phyloP scores from a whole-genome alignment of 2,888 invertebrate species.

The Apotomis capreana region DNA sequence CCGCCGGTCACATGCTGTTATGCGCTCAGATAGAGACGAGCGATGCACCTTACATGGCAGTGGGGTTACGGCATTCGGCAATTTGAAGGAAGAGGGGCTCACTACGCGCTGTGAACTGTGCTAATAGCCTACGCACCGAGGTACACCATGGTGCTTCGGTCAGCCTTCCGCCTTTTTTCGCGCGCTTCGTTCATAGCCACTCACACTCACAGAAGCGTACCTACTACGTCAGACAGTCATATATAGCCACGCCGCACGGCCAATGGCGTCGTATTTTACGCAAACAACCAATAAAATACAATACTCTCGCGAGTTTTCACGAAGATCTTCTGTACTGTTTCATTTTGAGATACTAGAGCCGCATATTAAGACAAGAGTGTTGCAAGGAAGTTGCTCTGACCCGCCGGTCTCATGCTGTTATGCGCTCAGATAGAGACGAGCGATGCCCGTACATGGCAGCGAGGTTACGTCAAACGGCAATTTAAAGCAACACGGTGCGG shows the following conservation, averaged over 20 bases:
- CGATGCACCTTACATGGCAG: slow-evolving; percentile 19
- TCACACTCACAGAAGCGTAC: no score
- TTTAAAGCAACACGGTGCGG: slow-evolving; percentile 7
- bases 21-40: slow-evolving; percentile 13
- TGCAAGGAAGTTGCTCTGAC: slow-evolving; percentile 23
- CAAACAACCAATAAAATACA: no score
- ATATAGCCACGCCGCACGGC: no score
- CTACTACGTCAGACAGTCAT: no score
- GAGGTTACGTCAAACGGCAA: slow-evolving; percentile 21
- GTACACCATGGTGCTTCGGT: no score
- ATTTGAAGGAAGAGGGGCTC: not conserved
- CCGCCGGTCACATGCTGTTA: slow-evolving; percentile 28
- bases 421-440: slow-evolving; percentile 13
- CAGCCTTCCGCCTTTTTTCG: no score
- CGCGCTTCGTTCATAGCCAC: no score
- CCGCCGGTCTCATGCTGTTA: slow-evolving; percentile 27
- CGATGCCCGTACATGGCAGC: slow-evolving; percentile 22
- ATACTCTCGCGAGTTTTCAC: no score
- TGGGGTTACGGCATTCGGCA: slow-evolving; percentile 21
- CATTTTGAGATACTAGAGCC: not conserved
- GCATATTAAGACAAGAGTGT: slow-evolving; percentile 17
- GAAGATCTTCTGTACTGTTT: no score
- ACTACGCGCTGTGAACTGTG: no score
- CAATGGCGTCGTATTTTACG: no score
- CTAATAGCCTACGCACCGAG: no score